phyloP scores from a whole-genome alignment of 2,113 vertebrate species.

The Ursus arctos region DNA sequence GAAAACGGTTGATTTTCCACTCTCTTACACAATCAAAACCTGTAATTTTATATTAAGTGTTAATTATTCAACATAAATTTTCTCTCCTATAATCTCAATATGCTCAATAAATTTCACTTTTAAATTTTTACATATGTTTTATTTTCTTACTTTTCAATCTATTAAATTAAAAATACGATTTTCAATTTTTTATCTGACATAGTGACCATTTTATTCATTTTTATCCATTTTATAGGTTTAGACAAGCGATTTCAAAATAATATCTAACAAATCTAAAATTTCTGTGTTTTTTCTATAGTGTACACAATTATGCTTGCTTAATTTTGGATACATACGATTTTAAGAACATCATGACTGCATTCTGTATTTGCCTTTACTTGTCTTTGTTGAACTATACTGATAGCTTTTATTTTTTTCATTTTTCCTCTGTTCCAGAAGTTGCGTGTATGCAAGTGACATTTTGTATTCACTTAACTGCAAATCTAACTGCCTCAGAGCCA shows the following conservation, averaged over 20 bases:
- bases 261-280: background rate
- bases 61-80: background rate
- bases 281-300: background rate
- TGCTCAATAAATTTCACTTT: background rate
- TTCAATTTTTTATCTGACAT: background rate
- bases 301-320: background rate
- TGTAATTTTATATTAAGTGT: background rate
- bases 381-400: background rate
- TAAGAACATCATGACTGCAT: background rate
- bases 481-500: background rate
- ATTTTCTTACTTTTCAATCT: background rate
- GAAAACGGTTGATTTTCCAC: background rate
- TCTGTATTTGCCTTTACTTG: background rate
- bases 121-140: background rate
- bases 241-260: background rate
- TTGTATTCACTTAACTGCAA: background rate
- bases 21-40: constrained; percentile 17
- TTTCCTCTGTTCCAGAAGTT: background rate
- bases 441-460: background rate
- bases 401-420: background rate
- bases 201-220: background rate
- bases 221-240: background rate
- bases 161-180: constrained; percentile 1
- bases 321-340: background rate
- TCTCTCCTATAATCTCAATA: background rate